phyloP scores from a whole-genome alignment of 2,797 vertebrate genomes.

The Enoplosus armatus region DNA sequence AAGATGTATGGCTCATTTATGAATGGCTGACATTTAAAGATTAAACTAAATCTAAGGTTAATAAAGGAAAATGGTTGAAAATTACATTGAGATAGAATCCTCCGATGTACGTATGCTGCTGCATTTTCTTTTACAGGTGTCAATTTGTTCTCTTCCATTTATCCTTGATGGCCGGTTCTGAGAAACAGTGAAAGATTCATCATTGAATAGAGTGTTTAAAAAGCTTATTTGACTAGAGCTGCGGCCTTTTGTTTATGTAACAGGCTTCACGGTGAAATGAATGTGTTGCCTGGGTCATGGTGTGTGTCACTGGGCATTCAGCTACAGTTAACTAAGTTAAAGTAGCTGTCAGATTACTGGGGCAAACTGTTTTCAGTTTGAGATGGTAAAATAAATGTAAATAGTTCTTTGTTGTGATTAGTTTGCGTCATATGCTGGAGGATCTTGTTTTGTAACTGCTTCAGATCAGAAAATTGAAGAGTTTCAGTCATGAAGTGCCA shows the following conservation, averaged over 20 bases:
- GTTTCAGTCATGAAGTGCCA: slow-evolving; percentile 43
- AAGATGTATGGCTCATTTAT: neutral
- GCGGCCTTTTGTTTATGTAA: slow-evolving; percentile 36
- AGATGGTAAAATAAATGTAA: neutral
- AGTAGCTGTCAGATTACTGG: neutral
- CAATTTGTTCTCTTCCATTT: neutral
- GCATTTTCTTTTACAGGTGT: neutral
- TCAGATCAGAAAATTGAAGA: slow-evolving; percentile 35
- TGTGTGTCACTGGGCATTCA: slow-evolving; percentile 13
- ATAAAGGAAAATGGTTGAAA: neutral
- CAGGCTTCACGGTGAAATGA: slow-evolving; percentile 19
- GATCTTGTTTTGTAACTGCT: slow-evolving; percentile 16
- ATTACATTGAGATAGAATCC: neutral
- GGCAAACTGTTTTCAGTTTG: neutral
- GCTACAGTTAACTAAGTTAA: slow-evolving; percentile 8
- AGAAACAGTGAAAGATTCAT: slow-evolving; percentile 16
- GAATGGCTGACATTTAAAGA: neutral
- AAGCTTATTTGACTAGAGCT: slow-evolving; percentile 16
- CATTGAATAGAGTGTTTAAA: slow-evolving; percentile 19
- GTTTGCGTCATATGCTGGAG: neutral
- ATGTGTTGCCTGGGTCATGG: slow-evolving; percentile 1
- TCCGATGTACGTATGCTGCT: neutral
- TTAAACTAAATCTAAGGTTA: neutral
- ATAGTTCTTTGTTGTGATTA: neutral
- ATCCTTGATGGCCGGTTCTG: slow-evolving; percentile 1